Base-by-base conservation (phyloP, 2,888 invertebrate species). In the Vesta saturnalis region DNA sequence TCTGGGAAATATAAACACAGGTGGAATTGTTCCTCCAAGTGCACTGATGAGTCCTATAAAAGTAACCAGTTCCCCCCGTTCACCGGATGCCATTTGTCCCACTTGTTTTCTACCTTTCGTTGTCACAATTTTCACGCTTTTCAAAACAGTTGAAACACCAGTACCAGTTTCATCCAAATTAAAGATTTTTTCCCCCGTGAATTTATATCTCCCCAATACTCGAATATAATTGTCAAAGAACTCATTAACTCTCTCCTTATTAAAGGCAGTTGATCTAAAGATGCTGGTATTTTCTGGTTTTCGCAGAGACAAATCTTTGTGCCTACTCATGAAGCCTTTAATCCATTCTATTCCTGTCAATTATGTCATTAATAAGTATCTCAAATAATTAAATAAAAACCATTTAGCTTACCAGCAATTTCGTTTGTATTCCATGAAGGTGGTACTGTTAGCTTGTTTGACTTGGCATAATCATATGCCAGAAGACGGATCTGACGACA, bases 1-100 rank as follows among this genome's bases (percentile, higher is more conserved):
- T 16, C 49, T 49, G 8, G 49, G 49, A 16, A 49, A 49, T 49
- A 49, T 8, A 16, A 49, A 49, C 10, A 49, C 49, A 14, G 49
- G 49, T 3, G 49, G 49, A 49, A 49, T 49, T 49, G 49, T 49
- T 16, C 14, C 8, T 16, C 49, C 49, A 16, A 16, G 6, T 15
- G 49, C 49, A 16, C 14, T 16, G 8, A 49, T 49, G 8, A 49
- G 8, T 8, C 49, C 49, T 8, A n/a, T 14, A 16, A 49, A 49
- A 14, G 49, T 49, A 4, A 49, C 49, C 18, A 49, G 15, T 10
- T 49, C 6, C 1, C 49, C 49, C 8, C 49, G 23, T 23, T 49
- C 49, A 14, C 14, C 49, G 18, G 49, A 49, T 16, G 15, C 49
- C 16, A 16, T 15, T 16, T 49, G 49, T 16, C 49, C 49, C 1